phyloP scores from a whole-genome alignment of 2,797 vertebrate species.

The Enteromius thamalakanensis region DNA sequence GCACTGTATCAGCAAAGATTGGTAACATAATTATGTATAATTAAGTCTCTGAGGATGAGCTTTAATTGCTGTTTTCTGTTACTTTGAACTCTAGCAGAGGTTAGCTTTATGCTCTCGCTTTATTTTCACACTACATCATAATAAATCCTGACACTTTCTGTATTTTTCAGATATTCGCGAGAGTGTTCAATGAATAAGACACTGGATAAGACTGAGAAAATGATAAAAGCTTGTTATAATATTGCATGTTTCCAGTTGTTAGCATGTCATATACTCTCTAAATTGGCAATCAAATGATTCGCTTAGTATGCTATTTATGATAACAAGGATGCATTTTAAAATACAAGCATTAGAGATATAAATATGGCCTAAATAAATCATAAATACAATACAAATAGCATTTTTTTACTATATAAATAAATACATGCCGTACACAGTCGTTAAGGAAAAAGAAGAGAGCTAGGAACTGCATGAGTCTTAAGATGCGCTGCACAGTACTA shows the following conservation, averaged over 20 bases:
- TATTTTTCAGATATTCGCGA: slow-evolving; percentile 5
- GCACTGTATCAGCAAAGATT: slow-evolving; percentile 19
- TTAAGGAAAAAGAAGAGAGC: slow-evolving; percentile 18
- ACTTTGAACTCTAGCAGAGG: slow-evolving; percentile 7
- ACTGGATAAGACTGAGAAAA: background rate
- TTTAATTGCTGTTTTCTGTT: slow-evolving; percentile 27
- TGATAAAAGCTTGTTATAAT: background rate
- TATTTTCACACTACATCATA: background rate
- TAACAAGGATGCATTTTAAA: slow-evolving; percentile 3
- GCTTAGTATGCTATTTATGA: background rate
- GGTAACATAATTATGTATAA: slow-evolving; percentile 18
- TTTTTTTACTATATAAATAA: slow-evolving; percentile 14
- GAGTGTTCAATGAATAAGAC: background rate
- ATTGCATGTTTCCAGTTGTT: background rate
- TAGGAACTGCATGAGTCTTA: slow-evolving; percentile 33
- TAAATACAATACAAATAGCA: background rate
- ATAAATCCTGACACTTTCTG: background rate
- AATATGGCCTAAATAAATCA: background rate
- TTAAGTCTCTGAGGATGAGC: slow-evolving; percentile 25
- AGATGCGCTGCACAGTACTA: slow-evolving; percentile 48
- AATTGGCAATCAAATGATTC: background rate
- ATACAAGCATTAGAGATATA: background rate
- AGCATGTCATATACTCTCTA: background rate
- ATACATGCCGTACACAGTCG: background rate
- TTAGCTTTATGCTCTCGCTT: background rate